phyloP scores from a whole-genome alignment of 2,113 vertebrate species.

The Girardinichthys multiradiatus region DNA sequence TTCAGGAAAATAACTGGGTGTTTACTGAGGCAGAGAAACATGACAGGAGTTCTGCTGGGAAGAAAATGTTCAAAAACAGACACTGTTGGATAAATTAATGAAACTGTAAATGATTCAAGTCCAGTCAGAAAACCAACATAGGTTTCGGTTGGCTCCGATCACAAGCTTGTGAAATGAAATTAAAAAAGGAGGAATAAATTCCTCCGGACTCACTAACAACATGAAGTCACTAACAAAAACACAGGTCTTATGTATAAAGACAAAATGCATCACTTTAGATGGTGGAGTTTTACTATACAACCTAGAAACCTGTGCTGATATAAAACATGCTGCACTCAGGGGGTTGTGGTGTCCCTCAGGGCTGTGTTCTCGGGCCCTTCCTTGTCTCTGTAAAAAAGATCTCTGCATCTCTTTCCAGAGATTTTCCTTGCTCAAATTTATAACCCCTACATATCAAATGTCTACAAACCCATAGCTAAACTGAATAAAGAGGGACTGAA shows the following conservation, averaged over 20 bases:
- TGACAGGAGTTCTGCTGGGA: neutral
- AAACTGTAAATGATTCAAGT: neutral
- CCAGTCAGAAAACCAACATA: neutral
- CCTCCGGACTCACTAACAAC: no score
- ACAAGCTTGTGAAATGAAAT: no score
- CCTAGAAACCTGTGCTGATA: neutral
- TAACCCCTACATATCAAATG: no score
- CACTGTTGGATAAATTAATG: constrained; percentile 3
- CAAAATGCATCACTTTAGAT: neutral
- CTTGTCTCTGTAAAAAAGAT: neutral
- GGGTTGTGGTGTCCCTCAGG: neutral
- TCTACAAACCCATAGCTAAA: no score
- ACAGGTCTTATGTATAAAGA: no score
- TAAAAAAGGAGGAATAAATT: no score
- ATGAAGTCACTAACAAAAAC: no score
- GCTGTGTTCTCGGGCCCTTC: neutral
- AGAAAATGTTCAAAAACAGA: neutral
- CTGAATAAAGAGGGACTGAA: no score
- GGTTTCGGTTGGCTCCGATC: neutral
- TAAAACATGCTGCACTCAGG: neutral
- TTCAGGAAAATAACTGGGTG: constrained; percentile 14
- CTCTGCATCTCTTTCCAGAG: no score
- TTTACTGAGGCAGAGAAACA: constrained; percentile 13
- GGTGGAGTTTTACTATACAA: neutral
- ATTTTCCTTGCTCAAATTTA: no score